A percentile compares a stretch with the other conserved stretches of the same genome.
phyloP scores from a whole-genome alignment of 2,888 invertebrate genomes.

The Lycaena phlaeas region DNA sequence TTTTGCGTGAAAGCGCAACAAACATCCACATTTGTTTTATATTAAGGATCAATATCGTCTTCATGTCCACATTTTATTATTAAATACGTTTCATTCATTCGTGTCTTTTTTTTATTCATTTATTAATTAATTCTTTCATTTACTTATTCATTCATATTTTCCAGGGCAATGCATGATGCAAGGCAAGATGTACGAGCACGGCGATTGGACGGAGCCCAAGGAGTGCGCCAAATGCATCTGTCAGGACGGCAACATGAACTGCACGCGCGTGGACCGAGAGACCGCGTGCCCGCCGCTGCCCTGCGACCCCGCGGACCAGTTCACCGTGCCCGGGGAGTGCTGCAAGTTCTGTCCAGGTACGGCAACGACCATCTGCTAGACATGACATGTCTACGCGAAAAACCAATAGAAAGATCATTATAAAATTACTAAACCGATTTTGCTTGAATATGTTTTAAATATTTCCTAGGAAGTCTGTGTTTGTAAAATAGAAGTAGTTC shows the following conservation, averaged over 20 bases:
- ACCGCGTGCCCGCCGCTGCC: conserved; percentile 83
- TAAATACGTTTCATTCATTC: no score
- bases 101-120: neutral
- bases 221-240: conserved; percentile 89
- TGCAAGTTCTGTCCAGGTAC: conserved; percentile 92
- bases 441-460: no score
- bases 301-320: conserved; percentile 83
- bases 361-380: no score
- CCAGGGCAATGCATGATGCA: conserved; percentile 81
- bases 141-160: conserved; percentile 20
- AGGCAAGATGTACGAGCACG: conserved; percentile 84
- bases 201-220: conserved; percentile 79
- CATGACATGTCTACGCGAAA: no score
- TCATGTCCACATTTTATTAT: no score
- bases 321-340: conserved; percentile 88
- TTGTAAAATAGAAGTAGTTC: no score
- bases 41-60: no score
- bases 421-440: neutral
- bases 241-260: conserved; percentile 86
- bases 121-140: no score
- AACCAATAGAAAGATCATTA: no score
- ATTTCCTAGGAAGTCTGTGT: no score
- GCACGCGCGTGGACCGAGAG: conserved; percentile 80
- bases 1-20: no score
- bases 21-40: no score